Conservation (phyloP, 37 sponge, comb jelly and placozoan species). For the Diacarnus erythraeanus region DNA sequence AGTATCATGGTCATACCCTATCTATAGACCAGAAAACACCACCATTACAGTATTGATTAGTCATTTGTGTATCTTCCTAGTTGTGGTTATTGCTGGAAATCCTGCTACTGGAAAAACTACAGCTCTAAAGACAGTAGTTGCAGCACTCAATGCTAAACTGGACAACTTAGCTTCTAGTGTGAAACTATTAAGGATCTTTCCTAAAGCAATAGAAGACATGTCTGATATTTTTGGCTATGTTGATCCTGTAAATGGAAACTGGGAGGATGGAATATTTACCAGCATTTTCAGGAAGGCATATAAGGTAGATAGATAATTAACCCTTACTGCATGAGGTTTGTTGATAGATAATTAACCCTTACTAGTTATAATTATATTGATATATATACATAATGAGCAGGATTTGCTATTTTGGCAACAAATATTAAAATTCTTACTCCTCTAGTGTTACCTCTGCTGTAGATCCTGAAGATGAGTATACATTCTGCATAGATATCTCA, state of each 20-base stretch:
- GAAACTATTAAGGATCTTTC: conserved; percentile 55
- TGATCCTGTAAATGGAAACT: conserved; percentile 39
- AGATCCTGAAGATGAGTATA: too few relatives aligned
- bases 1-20: too few relatives aligned
- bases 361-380: too few relatives aligned
- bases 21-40: too few relatives aligned
- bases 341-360: too few relatives aligned
- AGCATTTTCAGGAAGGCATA: conserved; percentile 75
- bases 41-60: background rate
- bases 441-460: too few relatives aligned
- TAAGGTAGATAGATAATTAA: conserved; percentile 43
- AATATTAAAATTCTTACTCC: too few relatives aligned
- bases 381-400: too few relatives aligned
- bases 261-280: conserved; percentile 84
- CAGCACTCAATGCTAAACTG: conserved; percentile 43
- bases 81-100: conserved; percentile 69
- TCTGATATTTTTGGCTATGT: conserved; percentile 62
- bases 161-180: background rate
- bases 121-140: conserved; percentile 58
- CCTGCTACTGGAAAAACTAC: conserved; percentile 74
- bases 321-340: too few relatives aligned
- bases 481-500: too few relatives aligned
- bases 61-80: conserved; percentile 13
- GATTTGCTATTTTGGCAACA: too few relatives aligned
- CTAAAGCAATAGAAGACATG: conserved; percentile 40